A percentile compares a stretch with the other conserved stretches of the same genome.
These are phyloP conservation scores for Schizothorax lantsangensis DNA, from an alignment of 2,797 vertebrate genomes.

Conservation along the genomic window DNA sequence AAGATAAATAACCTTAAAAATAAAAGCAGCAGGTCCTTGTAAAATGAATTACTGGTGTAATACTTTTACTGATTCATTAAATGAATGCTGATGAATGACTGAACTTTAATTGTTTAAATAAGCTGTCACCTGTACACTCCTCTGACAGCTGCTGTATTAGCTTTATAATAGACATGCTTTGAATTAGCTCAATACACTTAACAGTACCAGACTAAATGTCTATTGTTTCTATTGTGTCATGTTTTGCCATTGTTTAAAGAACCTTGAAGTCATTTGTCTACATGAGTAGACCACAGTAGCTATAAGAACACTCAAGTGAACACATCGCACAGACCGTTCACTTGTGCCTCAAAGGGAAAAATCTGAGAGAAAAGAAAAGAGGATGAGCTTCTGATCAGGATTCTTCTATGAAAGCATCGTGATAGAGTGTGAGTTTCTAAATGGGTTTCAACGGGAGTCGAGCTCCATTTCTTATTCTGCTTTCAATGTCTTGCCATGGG, in stretches of 20 bases:
- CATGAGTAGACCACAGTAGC: background rate
- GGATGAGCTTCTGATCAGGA: background rate
- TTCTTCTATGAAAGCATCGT: background rate
- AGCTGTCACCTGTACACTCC: background rate
- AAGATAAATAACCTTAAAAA: background rate
- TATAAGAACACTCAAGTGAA: constrained; percentile 9
- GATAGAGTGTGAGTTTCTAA: constrained; percentile 8
- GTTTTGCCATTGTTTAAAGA: background rate
- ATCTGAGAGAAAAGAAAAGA: constrained; percentile 4
- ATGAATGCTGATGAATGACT: background rate
- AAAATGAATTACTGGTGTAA: background rate
- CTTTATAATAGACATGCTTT: background rate
- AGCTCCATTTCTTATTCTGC: constrained; percentile 9
- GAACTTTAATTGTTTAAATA: constrained; percentile 1
- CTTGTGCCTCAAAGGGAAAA: background rate
- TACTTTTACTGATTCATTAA: background rate
- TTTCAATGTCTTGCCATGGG: constrained; percentile 27
- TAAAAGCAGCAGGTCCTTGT: background rate
- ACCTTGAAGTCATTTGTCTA: constrained; percentile 1
- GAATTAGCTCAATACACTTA: background rate
- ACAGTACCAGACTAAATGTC: background rate
- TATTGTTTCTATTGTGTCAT: background rate
- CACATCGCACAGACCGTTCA: background rate
- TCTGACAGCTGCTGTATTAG: background rate
- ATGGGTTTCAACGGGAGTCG: constrained; percentile 7